These are phyloP conservation scores for Mastomys natalensis DNA, from an alignment of 2,113 vertebrate species.

Conservation along the genomic window DNA sequence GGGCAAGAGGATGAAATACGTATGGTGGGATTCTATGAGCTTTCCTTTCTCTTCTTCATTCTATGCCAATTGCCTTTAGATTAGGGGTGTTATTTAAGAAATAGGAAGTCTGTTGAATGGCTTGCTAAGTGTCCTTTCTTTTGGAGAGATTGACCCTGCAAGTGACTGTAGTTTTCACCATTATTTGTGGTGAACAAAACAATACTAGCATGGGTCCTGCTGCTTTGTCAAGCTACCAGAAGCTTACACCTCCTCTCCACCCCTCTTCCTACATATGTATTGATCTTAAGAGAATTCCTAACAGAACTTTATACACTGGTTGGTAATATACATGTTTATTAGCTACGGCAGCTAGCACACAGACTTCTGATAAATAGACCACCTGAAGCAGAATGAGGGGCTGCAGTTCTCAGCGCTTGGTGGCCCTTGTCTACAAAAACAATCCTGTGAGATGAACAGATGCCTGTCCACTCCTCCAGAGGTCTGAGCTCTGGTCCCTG, in stretches of 20 bases:
- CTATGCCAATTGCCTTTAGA: background rate
- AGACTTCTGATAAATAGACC: background rate
- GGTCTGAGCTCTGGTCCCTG: background rate
- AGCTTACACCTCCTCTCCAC: background rate
- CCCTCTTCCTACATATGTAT: background rate
- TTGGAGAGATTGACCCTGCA: background rate
- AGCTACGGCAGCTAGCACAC: background rate
- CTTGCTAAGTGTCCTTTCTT: background rate
- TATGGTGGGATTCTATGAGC: fast-evolving
- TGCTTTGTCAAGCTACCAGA: background rate
- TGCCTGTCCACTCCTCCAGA: background rate
- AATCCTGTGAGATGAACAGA: background rate
- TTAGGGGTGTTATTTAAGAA: background rate
- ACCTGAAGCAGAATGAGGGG: background rate
- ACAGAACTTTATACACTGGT: background rate
- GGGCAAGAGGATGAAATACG: no score
- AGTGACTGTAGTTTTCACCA: background rate
- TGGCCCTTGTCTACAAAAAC: background rate
- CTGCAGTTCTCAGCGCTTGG: background rate
- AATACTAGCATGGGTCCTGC: background rate
- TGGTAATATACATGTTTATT: background rate
- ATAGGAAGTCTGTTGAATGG: background rate
- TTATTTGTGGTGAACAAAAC: background rate
- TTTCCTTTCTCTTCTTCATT: background rate
- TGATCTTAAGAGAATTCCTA: background rate